Percentiles rank a stretch among this genome's conserved stretches.
Conservation (phyloP, 2,113 vertebrate genomes). For the Cephalopholis sonnerati region DNA sequence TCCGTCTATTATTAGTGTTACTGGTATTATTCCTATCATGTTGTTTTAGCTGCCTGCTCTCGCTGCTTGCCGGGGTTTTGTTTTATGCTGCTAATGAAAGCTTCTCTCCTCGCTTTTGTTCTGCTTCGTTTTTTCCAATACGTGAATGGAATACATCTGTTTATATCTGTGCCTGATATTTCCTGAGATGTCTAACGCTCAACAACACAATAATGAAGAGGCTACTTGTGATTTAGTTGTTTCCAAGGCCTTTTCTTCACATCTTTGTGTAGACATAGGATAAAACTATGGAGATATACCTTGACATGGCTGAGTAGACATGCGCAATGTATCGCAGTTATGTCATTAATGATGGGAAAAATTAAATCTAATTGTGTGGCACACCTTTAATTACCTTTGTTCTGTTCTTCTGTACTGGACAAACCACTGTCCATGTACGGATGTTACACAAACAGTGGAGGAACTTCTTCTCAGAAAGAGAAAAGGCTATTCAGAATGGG, state of each 20-base stretch:
- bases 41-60: conserved; percentile 73
- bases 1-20: conserved; percentile 80
- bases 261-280: conserved; percentile 23
- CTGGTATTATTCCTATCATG: conserved; percentile 78
- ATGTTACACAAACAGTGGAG: conserved; percentile 50
- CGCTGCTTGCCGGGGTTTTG: conserved; percentile 69
- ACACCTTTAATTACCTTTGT: conserved; percentile 55
- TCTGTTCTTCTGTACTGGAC: conserved; percentile 25
- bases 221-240: conserved; percentile 53
- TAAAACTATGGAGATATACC: neutral
- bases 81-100: conserved; percentile 80
- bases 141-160: conserved; percentile 74
- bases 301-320: neutral
- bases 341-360: conserved; percentile 43
- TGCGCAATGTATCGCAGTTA: conserved; percentile 21
- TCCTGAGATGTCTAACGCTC: conserved; percentile 58
- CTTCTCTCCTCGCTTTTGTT: conserved; percentile 74
- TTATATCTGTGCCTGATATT: conserved; percentile 60
- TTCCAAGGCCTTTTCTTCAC: conserved; percentile 25
- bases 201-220: conserved; percentile 60
- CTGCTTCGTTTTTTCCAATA: conserved; percentile 59
- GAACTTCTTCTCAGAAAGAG: conserved; percentile 45
- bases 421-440: conserved; percentile 34
- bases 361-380: conserved; percentile 40
- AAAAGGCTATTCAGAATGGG: conserved; percentile 65